Percentiles rank a stretch among this genome's conserved stretches.
phyloP scores from a whole-genome alignment of 2,113 vertebrate genomes.

The Pelecanoides urinatrix region DNA sequence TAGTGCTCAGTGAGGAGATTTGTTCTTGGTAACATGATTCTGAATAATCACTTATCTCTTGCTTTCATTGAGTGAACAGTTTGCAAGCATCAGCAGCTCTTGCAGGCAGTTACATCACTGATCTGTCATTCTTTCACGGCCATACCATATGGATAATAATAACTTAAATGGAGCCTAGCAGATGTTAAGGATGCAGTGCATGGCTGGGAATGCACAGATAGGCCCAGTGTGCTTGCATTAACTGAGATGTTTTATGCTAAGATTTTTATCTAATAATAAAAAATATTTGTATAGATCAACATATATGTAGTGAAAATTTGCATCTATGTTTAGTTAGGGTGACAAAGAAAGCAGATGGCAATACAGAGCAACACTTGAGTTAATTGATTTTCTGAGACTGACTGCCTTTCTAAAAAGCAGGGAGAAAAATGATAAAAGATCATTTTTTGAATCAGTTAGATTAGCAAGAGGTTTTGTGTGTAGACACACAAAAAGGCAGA shows the following conservation, averaged over 20 bases:
- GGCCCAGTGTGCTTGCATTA: not conserved
- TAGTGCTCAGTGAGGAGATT: not conserved
- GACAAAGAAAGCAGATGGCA: not conserved
- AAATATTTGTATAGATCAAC: not conserved
- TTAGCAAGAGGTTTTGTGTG: not conserved
- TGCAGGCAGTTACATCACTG: conserved; percentile 35
- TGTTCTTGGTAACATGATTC: conserved; percentile 20
- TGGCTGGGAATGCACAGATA: conserved; percentile 24
- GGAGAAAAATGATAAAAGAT: not conserved
- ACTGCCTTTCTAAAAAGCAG: not conserved
- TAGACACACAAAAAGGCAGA: not conserved
- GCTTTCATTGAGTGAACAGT: conserved; percentile 20
- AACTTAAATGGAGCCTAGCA: conserved; percentile 42
- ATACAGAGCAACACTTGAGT: not conserved
- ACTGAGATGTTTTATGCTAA: not conserved
- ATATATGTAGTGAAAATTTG: not conserved
- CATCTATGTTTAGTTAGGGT: not conserved
- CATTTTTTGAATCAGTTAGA: not conserved
- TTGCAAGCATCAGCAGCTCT: conserved; percentile 31
- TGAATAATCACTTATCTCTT: conserved; percentile 48
- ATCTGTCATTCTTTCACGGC: conserved; percentile 26
- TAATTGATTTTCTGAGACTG: not conserved
- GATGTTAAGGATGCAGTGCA: conserved; percentile 32
- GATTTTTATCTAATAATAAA: not conserved
- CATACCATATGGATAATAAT: conserved; percentile 49